Percentiles rank a stretch among this genome's conserved stretches.
phyloP scores from a whole-genome alignment of 2,888 invertebrate genomes.

The Chrysodeixis includens region DNA sequence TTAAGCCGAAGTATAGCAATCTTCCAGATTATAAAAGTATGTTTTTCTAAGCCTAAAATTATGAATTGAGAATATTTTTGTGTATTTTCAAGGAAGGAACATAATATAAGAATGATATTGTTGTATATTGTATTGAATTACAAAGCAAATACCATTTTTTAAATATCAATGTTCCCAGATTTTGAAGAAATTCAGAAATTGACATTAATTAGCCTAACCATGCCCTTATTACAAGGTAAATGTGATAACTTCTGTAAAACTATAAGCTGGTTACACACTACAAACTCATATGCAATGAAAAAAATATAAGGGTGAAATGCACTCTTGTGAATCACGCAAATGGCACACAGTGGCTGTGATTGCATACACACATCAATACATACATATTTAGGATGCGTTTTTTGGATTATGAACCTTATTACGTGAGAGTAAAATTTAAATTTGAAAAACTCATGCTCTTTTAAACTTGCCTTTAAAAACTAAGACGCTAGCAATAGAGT shows the following conservation, averaged over 20 bases:
- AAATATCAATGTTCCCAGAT: too few species aligned
- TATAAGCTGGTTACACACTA: conserved; percentile 27
- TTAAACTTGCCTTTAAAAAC: too few species aligned
- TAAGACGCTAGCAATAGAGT: too few species aligned
- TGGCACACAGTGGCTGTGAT: conserved; percentile 9
- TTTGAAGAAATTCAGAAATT: too few species aligned
- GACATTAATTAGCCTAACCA: conserved; percentile 22
- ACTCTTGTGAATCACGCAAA: conserved; percentile 5
- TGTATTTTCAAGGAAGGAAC: too few species aligned
- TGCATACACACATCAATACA: background rate
- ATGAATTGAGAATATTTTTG: too few species aligned
- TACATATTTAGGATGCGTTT: background rate
- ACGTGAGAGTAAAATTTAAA: background rate
- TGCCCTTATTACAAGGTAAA: conserved; percentile 29
- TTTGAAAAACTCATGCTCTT: background rate
- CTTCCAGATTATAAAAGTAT: too few species aligned
- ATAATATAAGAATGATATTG: too few species aligned
- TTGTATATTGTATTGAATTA: too few species aligned
- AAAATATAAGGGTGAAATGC: conserved; percentile 13
- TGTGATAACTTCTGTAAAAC: conserved; percentile 23
- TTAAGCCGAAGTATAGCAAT: too few species aligned
- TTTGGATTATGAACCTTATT: background rate
- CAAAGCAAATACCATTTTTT: too few species aligned
- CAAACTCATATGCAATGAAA: conserved; percentile 6
- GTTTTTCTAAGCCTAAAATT: too few species aligned